Percentiles rank a stretch among this genome's conserved stretches.
These are phyloP conservation scores for Urophycis tenuis DNA, from an alignment of 2,797 vertebrate genomes.

Conservation along the genomic window DNA sequence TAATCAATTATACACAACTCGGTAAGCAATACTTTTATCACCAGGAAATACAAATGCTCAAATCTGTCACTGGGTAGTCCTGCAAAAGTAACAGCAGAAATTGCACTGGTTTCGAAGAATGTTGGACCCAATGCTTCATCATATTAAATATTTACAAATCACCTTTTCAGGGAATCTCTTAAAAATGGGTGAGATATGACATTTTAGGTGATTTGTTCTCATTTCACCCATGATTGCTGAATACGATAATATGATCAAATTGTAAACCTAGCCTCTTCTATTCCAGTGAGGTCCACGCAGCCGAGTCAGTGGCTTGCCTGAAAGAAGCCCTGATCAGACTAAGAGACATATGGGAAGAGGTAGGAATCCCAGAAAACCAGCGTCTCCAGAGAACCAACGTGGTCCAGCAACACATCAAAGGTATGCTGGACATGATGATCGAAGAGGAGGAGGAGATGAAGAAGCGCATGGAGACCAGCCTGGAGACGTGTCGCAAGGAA, in stretches of 20 bases:
- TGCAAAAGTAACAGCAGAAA: not conserved
- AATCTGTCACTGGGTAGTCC: not conserved
- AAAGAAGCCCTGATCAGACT: conserved; percentile 76
- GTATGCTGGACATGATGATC: conserved; percentile 87
- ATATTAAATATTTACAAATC: not conserved
- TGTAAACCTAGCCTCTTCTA: conserved; percentile 2
- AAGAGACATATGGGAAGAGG: conserved; percentile 90
- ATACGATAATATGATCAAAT: not conserved
- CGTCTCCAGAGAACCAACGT: conserved; percentile 80
- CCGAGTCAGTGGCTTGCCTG: conserved; percentile 81
- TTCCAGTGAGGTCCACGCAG: conserved; percentile 81
- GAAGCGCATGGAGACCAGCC: conserved; percentile 75
- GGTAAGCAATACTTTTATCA: not conserved
- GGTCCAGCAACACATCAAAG: conserved; percentile 84
- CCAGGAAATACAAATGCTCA: not conserved
- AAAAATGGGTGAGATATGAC: not conserved
- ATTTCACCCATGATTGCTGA: not conserved
- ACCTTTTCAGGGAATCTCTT: not conserved
- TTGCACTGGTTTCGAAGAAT: not conserved
- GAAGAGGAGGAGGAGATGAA: conserved; percentile 81
- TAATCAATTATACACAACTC: not conserved
- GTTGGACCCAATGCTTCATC: not conserved
- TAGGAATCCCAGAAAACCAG: conserved; percentile 90
- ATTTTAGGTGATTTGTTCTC: not conserved
- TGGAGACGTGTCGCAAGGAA: conserved; percentile 71